Evolutionary conservation across 2,888 invertebrate genomes (phyloP).

Genomic region (Drosophila bunnanda): DNA sequence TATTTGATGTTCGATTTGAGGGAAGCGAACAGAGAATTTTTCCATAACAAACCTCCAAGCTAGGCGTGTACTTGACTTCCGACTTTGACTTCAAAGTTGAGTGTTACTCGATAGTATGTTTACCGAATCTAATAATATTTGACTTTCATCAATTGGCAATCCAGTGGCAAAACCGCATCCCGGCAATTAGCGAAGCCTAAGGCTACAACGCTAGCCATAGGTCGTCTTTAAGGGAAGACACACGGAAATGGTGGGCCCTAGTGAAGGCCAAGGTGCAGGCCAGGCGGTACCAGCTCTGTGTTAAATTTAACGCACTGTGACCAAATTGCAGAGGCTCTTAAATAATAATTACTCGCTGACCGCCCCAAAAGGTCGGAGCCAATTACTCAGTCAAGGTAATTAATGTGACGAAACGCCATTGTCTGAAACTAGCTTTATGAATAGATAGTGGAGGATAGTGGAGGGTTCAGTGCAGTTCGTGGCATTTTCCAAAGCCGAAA

Average conservation of each 20-base stretch:
- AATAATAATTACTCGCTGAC: constrained; percentile 28
- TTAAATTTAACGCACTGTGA: constrained; percentile 26
- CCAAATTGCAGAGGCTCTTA: constrained; percentile 19
- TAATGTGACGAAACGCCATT: constrained; percentile 4
- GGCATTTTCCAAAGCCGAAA: background rate
- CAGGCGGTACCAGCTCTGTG: constrained; percentile 3
- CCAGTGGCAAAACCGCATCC: background rate
- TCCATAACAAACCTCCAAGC: background rate
- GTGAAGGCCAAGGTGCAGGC: constrained; percentile 5
- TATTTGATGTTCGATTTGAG: constrained; percentile 11
- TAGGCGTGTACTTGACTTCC: constrained; percentile 28
- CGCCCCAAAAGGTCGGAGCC: constrained; percentile 23
- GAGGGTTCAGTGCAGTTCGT: background rate
- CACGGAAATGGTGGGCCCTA: background rate
- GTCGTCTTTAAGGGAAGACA: background rate
- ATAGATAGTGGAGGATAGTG: constrained; percentile 9
- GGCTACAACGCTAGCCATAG: background rate
- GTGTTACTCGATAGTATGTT: constrained; percentile 13
- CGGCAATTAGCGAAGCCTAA: constrained; percentile 7
- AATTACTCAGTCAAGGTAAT: constrained; percentile 24
- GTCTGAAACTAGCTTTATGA: constrained; percentile 5
- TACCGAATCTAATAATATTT: constrained; percentile 26
- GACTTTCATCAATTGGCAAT: constrained; percentile 22
- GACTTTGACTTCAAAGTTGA: constrained; percentile 27
- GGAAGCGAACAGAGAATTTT: constrained; percentile 7